Percentiles rank a stretch among this genome's conserved stretches.
Evolutionary conservation across 2,888 invertebrate genomes (phyloP).

Genomic region (Tethea ocularis): DNA sequence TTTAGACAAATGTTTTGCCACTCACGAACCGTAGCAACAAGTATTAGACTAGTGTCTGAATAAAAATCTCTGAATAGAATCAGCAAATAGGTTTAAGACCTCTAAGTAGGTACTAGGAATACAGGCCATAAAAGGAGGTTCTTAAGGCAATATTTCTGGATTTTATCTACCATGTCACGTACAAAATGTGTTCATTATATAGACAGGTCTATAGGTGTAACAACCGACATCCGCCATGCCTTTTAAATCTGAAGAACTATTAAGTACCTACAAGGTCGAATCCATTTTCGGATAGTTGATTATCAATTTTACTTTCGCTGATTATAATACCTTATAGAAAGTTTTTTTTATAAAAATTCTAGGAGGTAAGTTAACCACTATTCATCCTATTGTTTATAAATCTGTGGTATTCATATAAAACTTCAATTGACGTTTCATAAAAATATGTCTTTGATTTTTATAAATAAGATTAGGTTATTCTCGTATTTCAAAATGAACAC

Average conservation of each 20-base stretch:
- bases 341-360: too few species aligned
- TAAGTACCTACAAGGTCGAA: not conserved
- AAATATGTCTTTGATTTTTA: too few species aligned
- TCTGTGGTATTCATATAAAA: too few species aligned
- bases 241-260: constrained; percentile 1
- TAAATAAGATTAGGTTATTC: too few species aligned
- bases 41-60: not conserved
- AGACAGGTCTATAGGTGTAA: not conserved
- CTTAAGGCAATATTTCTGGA: not conserved
- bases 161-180: constrained; percentile 10
- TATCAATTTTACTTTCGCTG: not conserved
- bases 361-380: too few species aligned
- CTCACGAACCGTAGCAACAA: not conserved
- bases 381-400: too few species aligned
- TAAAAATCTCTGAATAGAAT: not conserved
- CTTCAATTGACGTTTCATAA: too few species aligned
- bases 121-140: not conserved
- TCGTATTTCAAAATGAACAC: too few species aligned
- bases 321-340: not conserved
- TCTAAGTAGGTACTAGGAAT: not conserved
- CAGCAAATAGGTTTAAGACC: not conserved
- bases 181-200: not conserved
- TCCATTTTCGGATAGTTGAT: not conserved
- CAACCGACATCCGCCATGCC: not conserved
- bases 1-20: not conserved